Conservation (phyloP, 2,888 invertebrate species). For the Ptychoptera contaminata region DNA sequence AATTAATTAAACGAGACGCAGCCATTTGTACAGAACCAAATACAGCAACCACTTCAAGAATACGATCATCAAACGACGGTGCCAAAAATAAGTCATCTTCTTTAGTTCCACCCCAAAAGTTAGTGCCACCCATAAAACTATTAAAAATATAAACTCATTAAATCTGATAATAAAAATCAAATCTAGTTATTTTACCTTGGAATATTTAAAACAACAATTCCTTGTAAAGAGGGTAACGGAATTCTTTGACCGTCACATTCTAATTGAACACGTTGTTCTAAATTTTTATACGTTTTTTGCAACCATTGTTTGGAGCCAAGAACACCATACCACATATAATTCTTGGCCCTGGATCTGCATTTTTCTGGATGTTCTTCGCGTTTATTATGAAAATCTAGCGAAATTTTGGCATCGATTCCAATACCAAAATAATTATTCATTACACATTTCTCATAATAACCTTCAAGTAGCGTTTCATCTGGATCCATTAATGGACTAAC, state of each 20-base stretch:
- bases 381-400: constrained; percentile 92
- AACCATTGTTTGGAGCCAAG: constrained; percentile 59
- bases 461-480: constrained; percentile 73
- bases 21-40: constrained; percentile 98
- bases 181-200: constrained; percentile 42
- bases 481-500: constrained; percentile 92
- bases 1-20: constrained; percentile 82
- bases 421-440: constrained; percentile 99
- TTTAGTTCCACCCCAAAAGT: constrained; percentile 93
- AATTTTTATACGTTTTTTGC: constrained; percentile 86
- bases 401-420: constrained; percentile 95
- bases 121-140: constrained; percentile 96
- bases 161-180: constrained; percentile 1
- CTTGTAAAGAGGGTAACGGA: constrained; percentile 87
- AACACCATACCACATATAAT: constrained; percentile 91
- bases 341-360: constrained; percentile 82
- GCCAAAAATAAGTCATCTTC: constrained; percentile 83
- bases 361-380: constrained; percentile 95
- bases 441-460: constrained; percentile 83
- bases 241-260: constrained; percentile 95
- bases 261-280: constrained; percentile 85
- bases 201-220: constrained; percentile 93
- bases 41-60: constrained; percentile 93
- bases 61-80: constrained; percentile 90
- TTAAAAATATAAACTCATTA: constrained; percentile 16